Evolutionary conservation across 2,113 vertebrate genomes (phyloP), one percentile per base, ranked within the genome.

Genomic region (Struthio camelus): DNA sequence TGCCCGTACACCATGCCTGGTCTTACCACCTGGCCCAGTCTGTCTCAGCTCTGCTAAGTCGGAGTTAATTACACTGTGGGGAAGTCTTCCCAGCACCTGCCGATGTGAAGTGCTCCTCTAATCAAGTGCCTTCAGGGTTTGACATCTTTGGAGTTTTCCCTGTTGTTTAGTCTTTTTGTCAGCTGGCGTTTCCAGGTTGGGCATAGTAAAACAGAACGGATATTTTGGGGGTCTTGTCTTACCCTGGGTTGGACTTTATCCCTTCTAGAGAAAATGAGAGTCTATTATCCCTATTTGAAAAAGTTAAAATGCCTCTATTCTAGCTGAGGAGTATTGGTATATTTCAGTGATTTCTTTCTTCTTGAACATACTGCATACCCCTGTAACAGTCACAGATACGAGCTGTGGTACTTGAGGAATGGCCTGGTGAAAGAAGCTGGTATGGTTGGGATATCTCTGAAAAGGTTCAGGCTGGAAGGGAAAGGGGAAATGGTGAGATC

Each of bases 121-220:
- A 9, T 48, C 75, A 93, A 89, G 96, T 97, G 97, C 96, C 97
- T 96, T 97, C 69, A 36, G 72, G 72, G 54, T 44, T 38, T 58
- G 24, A 34, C 50, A 46, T 12, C 11, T 44, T 77, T n/a, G 24
- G 3, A 0, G 44, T 80, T 87, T 25, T 44, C 38, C 38, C 24
- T 16, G 9, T 38, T n/a, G 12, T 50, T 54, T 40, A 58, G 69
- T 46, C 16, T 71, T 64, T 79, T 7, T 50, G n/a, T 50, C 44
- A 79, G 54, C 78, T 71, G 83, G 36, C 34, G 5, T 18, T 14
- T 61, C 30, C 24, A 3, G 22, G 16, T 34, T 23, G 30, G 46
- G 16, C 15, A 5, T 20, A 36, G 64, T 42, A 61, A 46, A 87
- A 40, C 54, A 73, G 66, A 72, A 28, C 44, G 48, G 69, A 79